phyloP scores from a whole-genome alignment of 2,113 vertebrate species.

The Chitala chitala region DNA sequence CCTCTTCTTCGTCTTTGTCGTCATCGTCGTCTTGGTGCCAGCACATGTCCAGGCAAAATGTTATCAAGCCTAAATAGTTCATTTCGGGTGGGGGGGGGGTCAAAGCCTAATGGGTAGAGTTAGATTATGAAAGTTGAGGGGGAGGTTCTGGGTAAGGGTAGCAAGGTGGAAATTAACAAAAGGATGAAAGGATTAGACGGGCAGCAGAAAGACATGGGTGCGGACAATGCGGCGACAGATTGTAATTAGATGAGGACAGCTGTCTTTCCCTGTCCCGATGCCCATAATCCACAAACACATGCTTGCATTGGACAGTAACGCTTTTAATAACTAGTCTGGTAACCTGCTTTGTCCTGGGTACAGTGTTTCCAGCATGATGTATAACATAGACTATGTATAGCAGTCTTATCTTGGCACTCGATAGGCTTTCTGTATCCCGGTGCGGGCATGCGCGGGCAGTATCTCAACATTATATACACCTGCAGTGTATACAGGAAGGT shows the following conservation, averaged over 20 bases:
- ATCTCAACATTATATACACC: conserved; percentile 43
- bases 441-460: no score
- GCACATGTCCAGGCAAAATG: no score
- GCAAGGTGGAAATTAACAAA: conserved; percentile 15
- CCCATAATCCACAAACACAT: conserved; percentile 32
- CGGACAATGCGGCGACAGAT: conserved; percentile 45
- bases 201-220: conserved; percentile 41
- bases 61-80: no score
- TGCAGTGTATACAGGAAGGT: conserved; percentile 34
- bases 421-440: no score
- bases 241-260: conserved; percentile 54
- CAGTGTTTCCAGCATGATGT: no score
- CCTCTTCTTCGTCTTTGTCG: no score
- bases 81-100: background rate
- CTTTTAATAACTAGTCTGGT: conserved; percentile 38
- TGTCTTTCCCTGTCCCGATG: conserved; percentile 41
- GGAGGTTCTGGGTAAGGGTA: conserved; percentile 7
- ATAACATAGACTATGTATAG: no score
- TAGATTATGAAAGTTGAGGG: background rate
- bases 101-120: no score
- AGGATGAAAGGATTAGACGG: conserved; percentile 24
- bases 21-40: no score
- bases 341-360: no score
- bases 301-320: conserved; percentile 13
- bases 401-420: no score